phyloP scores from a whole-genome alignment of 2,113 vertebrate genomes.

The Setophaga coronata region DNA sequence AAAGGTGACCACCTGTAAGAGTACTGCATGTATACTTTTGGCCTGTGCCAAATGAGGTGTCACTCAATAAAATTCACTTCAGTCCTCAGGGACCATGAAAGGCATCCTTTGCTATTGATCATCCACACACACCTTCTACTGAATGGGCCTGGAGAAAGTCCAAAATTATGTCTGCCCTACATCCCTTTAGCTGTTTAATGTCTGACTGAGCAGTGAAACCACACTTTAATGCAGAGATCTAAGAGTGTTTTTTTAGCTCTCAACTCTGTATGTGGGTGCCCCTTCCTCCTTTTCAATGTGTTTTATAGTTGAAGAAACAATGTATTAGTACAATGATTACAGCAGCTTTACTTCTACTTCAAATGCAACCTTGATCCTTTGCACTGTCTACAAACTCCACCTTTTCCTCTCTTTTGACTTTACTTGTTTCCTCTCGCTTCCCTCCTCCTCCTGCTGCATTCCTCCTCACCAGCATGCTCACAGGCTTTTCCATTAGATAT shows the following conservation, averaged over 20 bases:
- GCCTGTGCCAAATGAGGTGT: not conserved
- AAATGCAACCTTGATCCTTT: not conserved
- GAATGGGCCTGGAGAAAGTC: not conserved
- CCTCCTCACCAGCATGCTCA: rapidly evolving
- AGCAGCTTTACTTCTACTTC: not conserved
- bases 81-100: not conserved
- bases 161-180: not conserved
- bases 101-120: not conserved
- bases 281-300: not conserved
- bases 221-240: not conserved
- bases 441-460: not conserved
- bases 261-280: not conserved
- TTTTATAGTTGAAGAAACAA: not conserved
- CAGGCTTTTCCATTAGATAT: not conserved
- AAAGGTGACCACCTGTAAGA: not conserved
- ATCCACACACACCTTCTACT: not conserved
- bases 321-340: not conserved
- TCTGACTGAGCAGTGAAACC: not conserved
- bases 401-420: not conserved
- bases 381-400: not conserved
- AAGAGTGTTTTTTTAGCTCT: not conserved
- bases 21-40: not conserved
- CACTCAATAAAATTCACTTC: not conserved
- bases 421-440: not conserved
- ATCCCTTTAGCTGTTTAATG: not conserved